Evolutionary conservation across 1,140 invertebrate species (phyloP).

Genomic region (Solenopsis fugax): DNA sequence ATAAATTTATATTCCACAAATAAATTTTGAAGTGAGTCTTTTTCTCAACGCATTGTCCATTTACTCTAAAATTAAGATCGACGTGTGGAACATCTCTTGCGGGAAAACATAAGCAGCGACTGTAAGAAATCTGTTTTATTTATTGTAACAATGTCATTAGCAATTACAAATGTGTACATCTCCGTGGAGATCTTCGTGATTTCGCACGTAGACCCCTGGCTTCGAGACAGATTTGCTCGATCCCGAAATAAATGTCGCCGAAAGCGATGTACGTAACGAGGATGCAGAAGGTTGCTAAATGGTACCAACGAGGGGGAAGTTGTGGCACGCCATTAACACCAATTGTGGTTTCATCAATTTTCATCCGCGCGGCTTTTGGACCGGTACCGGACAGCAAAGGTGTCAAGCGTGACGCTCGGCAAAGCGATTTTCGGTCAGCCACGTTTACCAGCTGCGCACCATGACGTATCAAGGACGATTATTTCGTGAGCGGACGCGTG

Average conservation of each 20-base stretch:
- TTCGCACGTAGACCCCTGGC: neutral
- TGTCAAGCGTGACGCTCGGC: slow-evolving; percentile 57
- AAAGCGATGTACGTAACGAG: slow-evolving; percentile 64
- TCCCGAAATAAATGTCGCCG: slow-evolving; percentile 58
- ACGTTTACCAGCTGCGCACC: slow-evolving; percentile 21
- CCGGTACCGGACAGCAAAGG: slow-evolving; percentile 62
- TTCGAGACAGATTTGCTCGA: slow-evolving; percentile 52
- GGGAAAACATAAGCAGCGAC: neutral
- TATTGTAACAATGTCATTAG: slow-evolving; percentile 4
- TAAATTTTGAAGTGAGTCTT: too few species aligned
- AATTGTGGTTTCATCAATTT: slow-evolving; percentile 79
- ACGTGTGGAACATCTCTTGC: neutral
- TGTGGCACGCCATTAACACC: slow-evolving; percentile 71
- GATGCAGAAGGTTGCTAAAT: slow-evolving; percentile 68
- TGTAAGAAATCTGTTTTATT: slow-evolving; percentile 13
- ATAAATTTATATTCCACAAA: too few species aligned
- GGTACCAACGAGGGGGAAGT: slow-evolving; percentile 62
- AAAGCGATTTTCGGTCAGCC: slow-evolving; percentile 34
- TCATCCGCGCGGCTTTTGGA: slow-evolving; percentile 69
- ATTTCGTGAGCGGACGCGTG: slow-evolving; percentile 39
- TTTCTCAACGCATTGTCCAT: neutral
- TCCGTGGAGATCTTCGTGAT: neutral
- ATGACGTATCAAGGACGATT: slow-evolving; percentile 43
- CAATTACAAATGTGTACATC: slow-evolving; percentile 5
- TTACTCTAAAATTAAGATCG: neutral